Evolutionary conservation across 2,888 invertebrate genomes (phyloP), one percentile per base, ranked within the genome.

Genomic region (Orchestes rusci): DNA sequence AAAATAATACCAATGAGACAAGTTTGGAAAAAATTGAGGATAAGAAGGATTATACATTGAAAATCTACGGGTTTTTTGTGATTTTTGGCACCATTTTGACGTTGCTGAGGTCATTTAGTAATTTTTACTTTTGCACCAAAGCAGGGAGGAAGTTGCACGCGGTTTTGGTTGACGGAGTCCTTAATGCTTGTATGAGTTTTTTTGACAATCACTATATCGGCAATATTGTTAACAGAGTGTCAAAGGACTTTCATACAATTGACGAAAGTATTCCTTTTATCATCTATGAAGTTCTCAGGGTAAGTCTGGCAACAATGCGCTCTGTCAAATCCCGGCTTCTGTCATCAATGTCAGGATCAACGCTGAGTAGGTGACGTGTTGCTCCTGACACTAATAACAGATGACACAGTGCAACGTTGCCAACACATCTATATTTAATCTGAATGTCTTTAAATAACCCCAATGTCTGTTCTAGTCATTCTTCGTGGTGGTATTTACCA

Each of bases 191-290:
- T 69, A 34, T 73, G 59, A 23, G 49, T 1, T 61, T 60, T 37
- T 61, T 61, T 41, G 61, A 61, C 38, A 53, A 48, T 12, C 73
- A 15, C 73, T 74, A 36, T 19, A 52, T 59, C 16, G 61, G 61
- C 4, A 60, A 60, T 44, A 58, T 61, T 17, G 45, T 61, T n/a
- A 80, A 80, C 60, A 77, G 79, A 59, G 84, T 84, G 31, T 77
- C 78, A 7, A 70, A 75, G 12, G 73, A 76, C 1, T 85, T 87
- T 82, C 84, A 85, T 0, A 71, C 74, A 17, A 66, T 75, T 16
- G 87, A 86, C 2, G 73, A 73, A 38, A 45, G 41, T 13, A 39
- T 58, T n/a, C 56, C 57, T 4, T 56, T 52, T 39, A 35, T 54
- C 28, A 52, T 55, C 23, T 58, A 56, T 19, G 57, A 58, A 46